Evolutionary conservation across 2,113 vertebrate species (phyloP).

Genomic region (Meleagris gallopavo): DNA sequence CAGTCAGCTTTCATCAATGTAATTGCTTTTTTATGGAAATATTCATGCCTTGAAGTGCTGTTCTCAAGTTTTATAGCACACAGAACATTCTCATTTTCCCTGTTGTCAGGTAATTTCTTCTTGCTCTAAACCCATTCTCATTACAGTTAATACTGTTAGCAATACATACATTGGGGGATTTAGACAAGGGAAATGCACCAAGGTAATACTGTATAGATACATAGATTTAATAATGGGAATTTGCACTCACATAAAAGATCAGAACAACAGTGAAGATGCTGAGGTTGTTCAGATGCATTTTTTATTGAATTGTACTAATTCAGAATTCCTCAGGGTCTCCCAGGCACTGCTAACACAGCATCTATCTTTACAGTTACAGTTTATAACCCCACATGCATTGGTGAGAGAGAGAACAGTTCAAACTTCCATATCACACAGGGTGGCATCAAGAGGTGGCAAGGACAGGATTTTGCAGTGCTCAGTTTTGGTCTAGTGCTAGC

Average conservation of each 20-base stretch:
- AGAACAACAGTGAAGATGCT: background rate
- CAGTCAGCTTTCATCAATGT: background rate
- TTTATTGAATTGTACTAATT: background rate
- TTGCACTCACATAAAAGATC: background rate
- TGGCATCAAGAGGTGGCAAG: background rate
- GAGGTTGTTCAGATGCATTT: background rate
- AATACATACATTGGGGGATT: background rate
- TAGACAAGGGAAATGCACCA: background rate
- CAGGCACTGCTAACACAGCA: background rate
- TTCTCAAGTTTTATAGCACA: slow-evolving; percentile 25
- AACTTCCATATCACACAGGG: background rate
- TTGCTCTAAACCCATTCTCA: background rate
- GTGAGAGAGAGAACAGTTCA: background rate
- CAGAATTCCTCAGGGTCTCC: background rate
- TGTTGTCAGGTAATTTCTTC: background rate
- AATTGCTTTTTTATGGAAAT: slow-evolving; percentile 30
- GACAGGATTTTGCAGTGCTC: background rate
- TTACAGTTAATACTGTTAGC: background rate
- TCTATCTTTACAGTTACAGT: background rate
- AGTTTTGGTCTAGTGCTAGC: background rate
- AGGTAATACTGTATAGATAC: background rate
- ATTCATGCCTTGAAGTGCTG: slow-evolving; percentile 1
- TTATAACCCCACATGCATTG: background rate
- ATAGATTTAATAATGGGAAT: background rate
- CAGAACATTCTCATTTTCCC: background rate